Percentiles rank a stretch among this genome's conserved stretches.
Conservation (phyloP, 2,888 invertebrate genomes). For the Dyspetes luteomarginatus region DNA sequence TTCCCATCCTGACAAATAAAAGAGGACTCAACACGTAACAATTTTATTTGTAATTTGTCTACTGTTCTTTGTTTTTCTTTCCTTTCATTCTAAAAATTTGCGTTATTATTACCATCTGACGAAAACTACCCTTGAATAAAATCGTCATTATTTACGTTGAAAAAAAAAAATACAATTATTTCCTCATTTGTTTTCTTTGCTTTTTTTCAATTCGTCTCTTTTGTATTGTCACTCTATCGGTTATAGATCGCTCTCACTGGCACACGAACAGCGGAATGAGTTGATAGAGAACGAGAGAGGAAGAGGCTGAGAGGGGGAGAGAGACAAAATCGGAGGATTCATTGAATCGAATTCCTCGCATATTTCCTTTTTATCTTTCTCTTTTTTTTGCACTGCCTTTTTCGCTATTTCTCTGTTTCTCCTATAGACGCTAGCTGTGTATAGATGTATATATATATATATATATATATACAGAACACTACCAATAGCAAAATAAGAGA, state of each 20-base stretch:
- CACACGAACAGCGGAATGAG: background rate
- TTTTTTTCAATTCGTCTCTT: background rate
- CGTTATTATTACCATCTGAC: too few species aligned
- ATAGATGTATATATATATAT: background rate
- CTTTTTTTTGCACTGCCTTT: constrained; percentile 5
- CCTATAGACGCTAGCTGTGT: background rate
- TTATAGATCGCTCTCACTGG: constrained; percentile 22
- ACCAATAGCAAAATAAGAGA: constrained; percentile 19
- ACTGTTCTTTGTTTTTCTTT: too few species aligned
- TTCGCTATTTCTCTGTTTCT: constrained; percentile 28
- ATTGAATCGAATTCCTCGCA: constrained; percentile 51
- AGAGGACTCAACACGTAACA: too few species aligned
- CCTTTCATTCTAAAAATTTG: too few species aligned
- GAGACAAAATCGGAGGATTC: constrained; percentile 35
- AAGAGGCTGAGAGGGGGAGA: background rate
- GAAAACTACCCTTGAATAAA: background rate
- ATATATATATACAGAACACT: background rate
- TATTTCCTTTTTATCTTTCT: constrained; percentile 33
- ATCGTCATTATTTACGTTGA: too few species aligned
- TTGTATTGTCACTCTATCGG: constrained; percentile 23
- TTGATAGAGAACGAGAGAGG: background rate
- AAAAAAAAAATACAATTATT: too few species aligned
- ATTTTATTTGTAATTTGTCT: too few species aligned
- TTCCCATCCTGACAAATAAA: too few species aligned
- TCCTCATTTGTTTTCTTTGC: background rate